Evolutionary conservation across 2,113 vertebrate genomes (phyloP).

Genomic region (Pelusios castaneus): DNA sequence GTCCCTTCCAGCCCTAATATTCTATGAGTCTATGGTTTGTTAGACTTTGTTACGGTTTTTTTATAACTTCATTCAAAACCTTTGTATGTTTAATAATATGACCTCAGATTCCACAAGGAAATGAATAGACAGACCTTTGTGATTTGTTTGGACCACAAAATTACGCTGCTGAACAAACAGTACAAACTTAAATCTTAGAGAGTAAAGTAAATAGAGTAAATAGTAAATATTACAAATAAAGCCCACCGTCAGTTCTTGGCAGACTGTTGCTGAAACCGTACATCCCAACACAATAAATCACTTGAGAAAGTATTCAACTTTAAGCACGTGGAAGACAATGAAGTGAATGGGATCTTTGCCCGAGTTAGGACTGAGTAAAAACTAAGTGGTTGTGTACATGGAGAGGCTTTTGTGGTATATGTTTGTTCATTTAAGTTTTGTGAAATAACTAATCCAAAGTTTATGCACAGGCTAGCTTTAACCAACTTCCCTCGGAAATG

Average conservation of each 20-base stretch:
- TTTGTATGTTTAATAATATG: fast-evolving
- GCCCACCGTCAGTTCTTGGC: fast-evolving
- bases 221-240: background rate
- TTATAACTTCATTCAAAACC: fast-evolving
- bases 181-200: fast-evolving
- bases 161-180: fast-evolving
- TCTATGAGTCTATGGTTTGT: no score
- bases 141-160: background rate
- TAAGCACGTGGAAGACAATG: background rate
- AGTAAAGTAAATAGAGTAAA: fast-evolving
- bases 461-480: background rate
- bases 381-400: background rate
- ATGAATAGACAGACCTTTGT: background rate
- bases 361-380: background rate
- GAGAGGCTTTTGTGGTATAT: background rate
- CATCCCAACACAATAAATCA: background rate
- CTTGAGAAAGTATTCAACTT: background rate
- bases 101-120: background rate
- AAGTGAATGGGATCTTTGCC: background rate
- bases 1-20: no score
- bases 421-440: background rate
- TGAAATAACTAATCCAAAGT: background rate
- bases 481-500: background rate
- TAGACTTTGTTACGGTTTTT: fast-evolving
- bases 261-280: background rate